Percentiles rank a stretch among this genome's conserved stretches.
Evolutionary conservation across 2,797 vertebrate genomes (phyloP).

Genomic region (Helarctos malayanus): DNA sequence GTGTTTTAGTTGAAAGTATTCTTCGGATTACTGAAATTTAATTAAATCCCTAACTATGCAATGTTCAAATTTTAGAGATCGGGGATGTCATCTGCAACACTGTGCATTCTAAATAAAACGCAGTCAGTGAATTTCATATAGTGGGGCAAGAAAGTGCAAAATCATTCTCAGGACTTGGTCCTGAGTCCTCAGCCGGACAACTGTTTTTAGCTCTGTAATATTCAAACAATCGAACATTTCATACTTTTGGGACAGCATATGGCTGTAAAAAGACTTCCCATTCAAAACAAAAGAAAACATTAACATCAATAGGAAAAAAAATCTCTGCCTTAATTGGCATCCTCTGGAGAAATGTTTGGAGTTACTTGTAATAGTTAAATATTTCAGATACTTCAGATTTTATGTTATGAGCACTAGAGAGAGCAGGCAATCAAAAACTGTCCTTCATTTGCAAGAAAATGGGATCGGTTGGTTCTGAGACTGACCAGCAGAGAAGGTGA

Average conservation of each 20-base stretch:
- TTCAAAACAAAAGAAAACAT: not conserved
- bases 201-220: not conserved
- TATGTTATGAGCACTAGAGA: not conserved
- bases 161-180: not conserved
- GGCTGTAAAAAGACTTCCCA: not conserved
- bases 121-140: not conserved
- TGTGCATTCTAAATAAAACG: not conserved
- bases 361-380: not conserved
- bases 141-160: not conserved
- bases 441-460: not conserved
- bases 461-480: not conserved
- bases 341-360: conserved; percentile 7
- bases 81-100: not conserved
- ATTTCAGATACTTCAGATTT: not conserved
- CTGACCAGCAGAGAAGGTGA: not conserved
- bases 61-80: not conserved
- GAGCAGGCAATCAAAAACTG: not conserved
- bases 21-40: not conserved
- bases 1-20: not conserved
- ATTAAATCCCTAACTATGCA: not conserved
- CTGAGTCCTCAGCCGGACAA: not conserved
- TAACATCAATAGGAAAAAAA: not conserved
- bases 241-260: not conserved
- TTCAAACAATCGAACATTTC: not conserved
- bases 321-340: not conserved